Evolutionary conservation across 1,140 invertebrate species (phyloP), one percentile per base, ranked within the genome.

Genomic region (Drosophila micromelanica): DNA sequence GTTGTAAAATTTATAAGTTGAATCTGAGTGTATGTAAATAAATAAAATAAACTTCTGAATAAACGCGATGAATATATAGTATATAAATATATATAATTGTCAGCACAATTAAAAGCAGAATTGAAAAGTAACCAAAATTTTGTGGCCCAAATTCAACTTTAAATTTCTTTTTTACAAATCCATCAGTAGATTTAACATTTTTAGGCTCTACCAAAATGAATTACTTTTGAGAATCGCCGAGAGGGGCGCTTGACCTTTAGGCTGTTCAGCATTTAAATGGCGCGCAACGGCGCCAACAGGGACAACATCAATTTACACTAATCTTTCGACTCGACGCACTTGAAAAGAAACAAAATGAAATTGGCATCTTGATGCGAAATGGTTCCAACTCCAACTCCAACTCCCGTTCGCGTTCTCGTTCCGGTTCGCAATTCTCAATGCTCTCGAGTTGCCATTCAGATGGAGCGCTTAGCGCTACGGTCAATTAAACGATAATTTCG

Each of bases 401-500:
- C 8, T 35, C 17, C 17, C 17, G 17, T 35, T 69, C 15, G 20
- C n/a, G 51, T 46, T 56, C n/a, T 17, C 32, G 38, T 45, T 62
- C 42, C 15, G 51, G 51, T 54, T 40, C 35, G 35, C 51, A 54
- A 54, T 54, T 54, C 54, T 42, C 38, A 56, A 54, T 54, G 37
- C 38, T 56, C 48, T 27, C 55, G 35, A 42, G 2, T 55, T 67
- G 27, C 15, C 69, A 72, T 72, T 49, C 45, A 65, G 70, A 55
- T 73, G 54, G 61, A 74, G 72, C 60, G 59, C 45, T 64, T 78
- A 63, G 72, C 60, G 86, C 56, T 67, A 90, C 81, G 86, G 86
- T 81, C 90, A 90, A 90, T 90, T 90, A 81, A 87, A 90, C 80
- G 86, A 90, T 90, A 90, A 90, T 90, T 90, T 90, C 78, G 72